Base-by-base conservation (phyloP, 2,888 invertebrate genomes). In the Drosophila prolongata region DNA sequence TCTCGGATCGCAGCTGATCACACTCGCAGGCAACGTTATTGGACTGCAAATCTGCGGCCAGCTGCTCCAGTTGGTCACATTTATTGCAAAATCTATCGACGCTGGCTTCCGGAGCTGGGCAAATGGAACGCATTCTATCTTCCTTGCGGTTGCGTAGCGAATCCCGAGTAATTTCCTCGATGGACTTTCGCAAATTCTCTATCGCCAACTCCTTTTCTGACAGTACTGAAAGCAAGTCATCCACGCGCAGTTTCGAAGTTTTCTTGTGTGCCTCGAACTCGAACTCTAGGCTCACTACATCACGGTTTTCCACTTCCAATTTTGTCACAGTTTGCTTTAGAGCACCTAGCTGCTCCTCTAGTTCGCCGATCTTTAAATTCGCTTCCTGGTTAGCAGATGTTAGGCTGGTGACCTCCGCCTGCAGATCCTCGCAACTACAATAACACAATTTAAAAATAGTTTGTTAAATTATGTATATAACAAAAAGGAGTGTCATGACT, bases 211-310 rank as follows among this genome's bases (percentile, higher is more conserved):
- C 80, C 68, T 91, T 90, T 38, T 94, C 94, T 19, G 93, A 91
- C 35, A 95, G 79, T 0, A 92, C 90, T 1, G 93, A 93, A 1
- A 94, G 76, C 5, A 95, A 85, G 85, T 95, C 95, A 6, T 91
- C 91, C 85, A 93, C 93, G 1, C 66, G 66, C 19, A 65, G 40
- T 5, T 38, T 65, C 6, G 66, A 47, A 35, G 52, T 40, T n/a
- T 54, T 46, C 13, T 66, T 66, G 6, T 94, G 90, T 19, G 93
- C 93, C 68, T 94, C 93, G 76, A 93, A 93, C 80, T 93, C 93
- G 57, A 93, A 94, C 83, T 94, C 94, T 62, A 90, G 68, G 58
- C 89, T 90, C 11, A 90, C 79, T 9, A 80, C 86, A 11, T 87
- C 88, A 44, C 90, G 90, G 76, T 89, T 90, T 75, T 91, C 89